Conservation (phyloP, 2,797 vertebrate genomes). For the Hippocampus kuda region DNA sequence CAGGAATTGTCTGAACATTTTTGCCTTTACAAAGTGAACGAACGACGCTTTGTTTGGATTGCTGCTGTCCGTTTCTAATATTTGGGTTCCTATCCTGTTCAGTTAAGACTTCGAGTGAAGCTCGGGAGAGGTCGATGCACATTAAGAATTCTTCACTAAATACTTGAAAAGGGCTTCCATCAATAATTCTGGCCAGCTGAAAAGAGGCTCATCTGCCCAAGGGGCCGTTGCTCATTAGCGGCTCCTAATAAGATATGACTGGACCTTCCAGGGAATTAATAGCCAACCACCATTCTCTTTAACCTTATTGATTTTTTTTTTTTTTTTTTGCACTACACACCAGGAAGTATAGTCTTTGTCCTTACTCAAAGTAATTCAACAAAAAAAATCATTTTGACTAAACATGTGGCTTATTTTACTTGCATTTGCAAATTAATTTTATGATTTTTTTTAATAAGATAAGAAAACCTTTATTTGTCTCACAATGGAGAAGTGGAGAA, state of each 20-base stretch:
- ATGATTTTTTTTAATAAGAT: background rate
- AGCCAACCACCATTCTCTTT: conserved; percentile 7
- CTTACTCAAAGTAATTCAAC: background rate
- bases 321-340: background rate
- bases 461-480: too few species aligned
- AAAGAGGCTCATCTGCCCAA: conserved; percentile 13
- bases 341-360: background rate
- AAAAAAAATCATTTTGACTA: background rate
- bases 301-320: conserved; percentile 31
- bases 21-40: too few species aligned
- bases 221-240: conserved; percentile 19
- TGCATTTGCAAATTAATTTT: background rate
- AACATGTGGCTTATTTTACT: background rate
- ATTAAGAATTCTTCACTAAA: conserved; percentile 31
- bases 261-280: conserved; percentile 26
- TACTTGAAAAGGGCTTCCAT: conserved; percentile 17
- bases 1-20: too few species aligned
- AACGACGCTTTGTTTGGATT: background rate
- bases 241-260: conserved; percentile 28
- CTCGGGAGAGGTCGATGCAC: conserved; percentile 20
- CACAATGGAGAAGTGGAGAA: too few species aligned
- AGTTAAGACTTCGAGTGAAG: background rate
- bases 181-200: conserved; percentile 19
- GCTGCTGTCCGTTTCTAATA: background rate
- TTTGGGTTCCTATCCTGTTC: background rate